A percentile compares a stretch with the other conserved stretches of the same genome.
phyloP scores from a whole-genome alignment of 2,797 vertebrate species.

The Hydrocynus forskahlii region DNA sequence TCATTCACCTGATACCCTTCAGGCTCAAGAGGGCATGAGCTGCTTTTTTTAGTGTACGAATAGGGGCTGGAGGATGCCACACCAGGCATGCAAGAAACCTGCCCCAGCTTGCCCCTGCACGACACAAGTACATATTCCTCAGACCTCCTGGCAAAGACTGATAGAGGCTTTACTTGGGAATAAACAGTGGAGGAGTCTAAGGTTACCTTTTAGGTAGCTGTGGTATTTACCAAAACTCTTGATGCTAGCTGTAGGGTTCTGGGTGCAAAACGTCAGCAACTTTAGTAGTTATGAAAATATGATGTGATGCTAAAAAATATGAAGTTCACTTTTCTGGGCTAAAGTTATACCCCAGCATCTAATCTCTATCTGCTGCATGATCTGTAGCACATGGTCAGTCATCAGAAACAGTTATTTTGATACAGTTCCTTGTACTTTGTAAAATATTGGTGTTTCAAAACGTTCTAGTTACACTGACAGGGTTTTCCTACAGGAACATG shows the following conservation, averaged over 20 bases:
- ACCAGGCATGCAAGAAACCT: constrained; percentile 27
- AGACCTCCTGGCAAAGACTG: constrained; percentile 16
- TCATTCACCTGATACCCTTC: constrained; percentile 50
- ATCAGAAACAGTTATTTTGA: neutral
- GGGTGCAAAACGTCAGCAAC: neutral
- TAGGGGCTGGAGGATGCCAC: constrained; percentile 33
- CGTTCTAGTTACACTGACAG: no score
- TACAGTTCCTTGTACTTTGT: neutral
- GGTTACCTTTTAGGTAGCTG: neutral
- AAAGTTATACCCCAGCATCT: neutral
- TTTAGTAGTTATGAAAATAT: no score
- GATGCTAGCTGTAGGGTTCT: neutral
- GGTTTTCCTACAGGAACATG: neutral
- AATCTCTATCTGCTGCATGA: neutral
- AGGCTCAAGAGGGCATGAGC: constrained; percentile 11
- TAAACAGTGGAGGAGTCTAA: neutral
- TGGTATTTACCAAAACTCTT: neutral
- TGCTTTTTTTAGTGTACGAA: constrained; percentile 53
- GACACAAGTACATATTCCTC: constrained; percentile 14
- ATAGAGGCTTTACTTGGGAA: constrained; percentile 3
- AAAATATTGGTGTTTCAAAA: neutral
- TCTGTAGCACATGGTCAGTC: neutral
- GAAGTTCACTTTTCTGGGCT: constrained; percentile 16
- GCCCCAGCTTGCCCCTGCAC: constrained; percentile 44
- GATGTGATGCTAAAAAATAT: constrained; percentile 15